Conservation (phyloP, 1,140 invertebrate genomes). For the Choristoneura fumiferana region DNA sequence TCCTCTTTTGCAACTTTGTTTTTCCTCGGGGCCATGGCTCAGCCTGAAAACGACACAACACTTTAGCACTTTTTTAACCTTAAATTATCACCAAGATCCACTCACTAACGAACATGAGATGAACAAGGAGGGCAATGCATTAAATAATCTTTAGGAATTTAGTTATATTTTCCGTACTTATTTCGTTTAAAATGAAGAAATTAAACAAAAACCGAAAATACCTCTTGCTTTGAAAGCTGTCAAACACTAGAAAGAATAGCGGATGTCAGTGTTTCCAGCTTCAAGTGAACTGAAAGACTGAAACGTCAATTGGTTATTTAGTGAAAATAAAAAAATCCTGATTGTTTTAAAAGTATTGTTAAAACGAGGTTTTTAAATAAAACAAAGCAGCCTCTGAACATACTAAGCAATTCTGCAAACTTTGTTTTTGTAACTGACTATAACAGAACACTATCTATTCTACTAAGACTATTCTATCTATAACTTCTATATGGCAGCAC, state of each 20-base stretch:
- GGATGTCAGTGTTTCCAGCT: constrained; percentile 19
- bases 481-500: constrained; percentile 9
- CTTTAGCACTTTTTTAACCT: constrained; percentile 62
- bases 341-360: too few relatives aligned
- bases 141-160: constrained; percentile 8
- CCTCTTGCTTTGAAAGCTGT: constrained; percentile 72
- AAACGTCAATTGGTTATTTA: too few relatives aligned
- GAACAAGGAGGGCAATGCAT: constrained; percentile 16
- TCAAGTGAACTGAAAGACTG: neutral
- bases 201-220: constrained; percentile 46
- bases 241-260: constrained; percentile 66
- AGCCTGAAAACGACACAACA: constrained; percentile 69
- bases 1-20: constrained; percentile 98
- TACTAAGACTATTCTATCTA: too few relatives aligned
- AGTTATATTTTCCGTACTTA: constrained; percentile 15
- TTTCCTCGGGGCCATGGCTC: constrained; percentile 96
- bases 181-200: constrained; percentile 17
- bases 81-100: constrained; percentile 62
- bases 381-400: too few relatives aligned
- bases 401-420: too few relatives aligned
- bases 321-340: too few relatives aligned
- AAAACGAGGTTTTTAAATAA: too few relatives aligned
- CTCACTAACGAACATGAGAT: constrained; percentile 26
- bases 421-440: too few relatives aligned
- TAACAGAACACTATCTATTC: too few relatives aligned